Base-by-base conservation (phyloP, 2,888 invertebrate genomes). In the Melanargia galathea region DNA sequence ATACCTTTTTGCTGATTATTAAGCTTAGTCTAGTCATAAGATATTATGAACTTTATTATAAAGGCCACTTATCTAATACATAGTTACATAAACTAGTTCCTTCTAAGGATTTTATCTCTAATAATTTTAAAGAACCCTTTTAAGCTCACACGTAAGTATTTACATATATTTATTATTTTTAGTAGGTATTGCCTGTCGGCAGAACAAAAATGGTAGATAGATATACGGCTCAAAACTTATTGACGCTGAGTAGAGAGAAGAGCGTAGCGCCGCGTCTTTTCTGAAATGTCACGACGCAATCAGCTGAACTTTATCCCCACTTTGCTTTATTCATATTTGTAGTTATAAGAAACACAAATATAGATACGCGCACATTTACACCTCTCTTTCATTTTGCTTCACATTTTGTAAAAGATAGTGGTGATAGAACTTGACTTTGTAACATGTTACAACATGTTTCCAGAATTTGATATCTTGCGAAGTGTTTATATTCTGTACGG, bases 11-110 rank as follows among this genome's bases (percentile, higher is more conserved):
- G 16, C 7, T 3, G 43, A 30, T 48, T 30, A 33, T 7, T 49
- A n/a, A 8, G 43, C 63, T 66, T 63, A 66, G 20, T 16, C 65
- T 66, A 66, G 46, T 63, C 65, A 63, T 66, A 66, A 66, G 65
- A 66, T 63, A 49, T 63, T 48, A n/a, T 63, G 65, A 63, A 66
- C 65, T 60, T 56, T 60, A 60, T 63, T 58, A 56, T 24, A 63
- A 63, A 63, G 64, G 64, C 61, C 64, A 61, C 56, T 45, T 35
- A 61, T 61, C 52, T 52, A 48, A 51, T 43, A 40, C 10, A 13
- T 30, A 60, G 30, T 11, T 38, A n/a, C 26, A 48, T 48, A 24
- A 10, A 45, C 5, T 49, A 48, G 13, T 13, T 49, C 16, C 51
- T 20, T 35, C 52, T 35, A 35, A 52, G 52, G 11, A 35, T 33